phyloP scores from a whole-genome alignment of 2,797 vertebrate genomes.

The Protosalanx chinensis region DNA sequence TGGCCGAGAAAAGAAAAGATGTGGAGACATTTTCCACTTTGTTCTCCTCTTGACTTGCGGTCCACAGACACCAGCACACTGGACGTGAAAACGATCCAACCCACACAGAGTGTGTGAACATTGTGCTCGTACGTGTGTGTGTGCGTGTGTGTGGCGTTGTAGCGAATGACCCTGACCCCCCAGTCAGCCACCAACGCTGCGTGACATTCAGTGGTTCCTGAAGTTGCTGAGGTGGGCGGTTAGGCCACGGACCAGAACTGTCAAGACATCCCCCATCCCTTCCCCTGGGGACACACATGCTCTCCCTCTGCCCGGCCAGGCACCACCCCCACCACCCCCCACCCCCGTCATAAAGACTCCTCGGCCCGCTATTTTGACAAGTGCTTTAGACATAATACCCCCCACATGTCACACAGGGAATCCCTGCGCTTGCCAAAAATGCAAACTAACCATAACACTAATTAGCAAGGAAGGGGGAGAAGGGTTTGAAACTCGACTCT shows the following conservation, averaged over 20 bases:
- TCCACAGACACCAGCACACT: conserved; percentile 18
- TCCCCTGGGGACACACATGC: conserved; percentile 1
- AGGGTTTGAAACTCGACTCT: conserved; percentile 58
- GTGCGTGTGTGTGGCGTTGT: background rate
- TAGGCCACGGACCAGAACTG: conserved; percentile 6
- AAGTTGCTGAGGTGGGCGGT: conserved; percentile 47
- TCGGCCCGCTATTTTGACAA: conserved; percentile 69
- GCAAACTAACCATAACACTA: conserved; percentile 74
- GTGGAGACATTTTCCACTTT: background rate
- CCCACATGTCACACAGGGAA: conserved; percentile 63
- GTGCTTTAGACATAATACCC: conserved; percentile 66
- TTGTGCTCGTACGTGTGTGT: background rate
- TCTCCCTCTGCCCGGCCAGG: background rate
- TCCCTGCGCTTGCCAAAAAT: conserved; percentile 63
- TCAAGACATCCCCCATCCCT: conserved; percentile 26
- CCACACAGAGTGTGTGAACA: conserved; percentile 21
- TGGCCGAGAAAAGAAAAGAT: background rate
- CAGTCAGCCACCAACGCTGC: conserved; percentile 38
- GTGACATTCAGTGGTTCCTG: conserved; percentile 42
- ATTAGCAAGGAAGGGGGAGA: conserved; percentile 58
- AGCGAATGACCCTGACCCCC: background rate
- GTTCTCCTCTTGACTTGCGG: conserved; percentile 22
- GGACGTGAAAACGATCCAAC: conserved; percentile 25
- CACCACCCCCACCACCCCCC: no score
- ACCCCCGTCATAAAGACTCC: conserved; percentile 30